phyloP scores from a whole-genome alignment of 2,888 invertebrate species.

The Drosophila niveifrons region DNA sequence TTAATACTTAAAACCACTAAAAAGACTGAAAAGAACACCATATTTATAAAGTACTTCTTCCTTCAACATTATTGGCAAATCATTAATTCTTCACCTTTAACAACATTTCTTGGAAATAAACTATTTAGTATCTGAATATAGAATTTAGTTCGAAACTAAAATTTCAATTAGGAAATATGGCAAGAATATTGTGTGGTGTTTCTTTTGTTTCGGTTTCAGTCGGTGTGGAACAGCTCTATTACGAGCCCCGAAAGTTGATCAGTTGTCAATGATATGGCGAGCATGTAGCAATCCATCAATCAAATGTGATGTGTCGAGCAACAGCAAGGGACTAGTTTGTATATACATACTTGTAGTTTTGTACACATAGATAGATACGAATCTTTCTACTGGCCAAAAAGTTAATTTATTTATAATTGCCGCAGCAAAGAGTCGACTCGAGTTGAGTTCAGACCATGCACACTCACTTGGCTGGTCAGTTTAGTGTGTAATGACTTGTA shows the following conservation, averaged over 20 bases:
- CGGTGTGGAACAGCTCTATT: constrained; percentile 49
- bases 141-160: constrained; percentile 1
- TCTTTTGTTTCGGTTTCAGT: background rate
- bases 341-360: constrained; percentile 17
- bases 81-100: background rate
- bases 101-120: background rate
- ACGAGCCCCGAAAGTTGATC: constrained; percentile 47
- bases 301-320: constrained; percentile 57
- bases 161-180: constrained; percentile 26
- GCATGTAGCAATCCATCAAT: constrained; percentile 71
- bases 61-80: background rate
- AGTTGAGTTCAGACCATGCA: constrained; percentile 9
- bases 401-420: constrained; percentile 81
- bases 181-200: constrained; percentile 1
- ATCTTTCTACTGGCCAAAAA: constrained; percentile 71
- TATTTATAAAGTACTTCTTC: too few relatives aligned
- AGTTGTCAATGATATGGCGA: constrained; percentile 72
- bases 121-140: background rate
- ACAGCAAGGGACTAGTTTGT: constrained; percentile 32
- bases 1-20: too few relatives aligned
- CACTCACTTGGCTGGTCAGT: constrained; percentile 35
- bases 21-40: too few relatives aligned
- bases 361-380: constrained; percentile 49
- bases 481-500: constrained; percentile 81
- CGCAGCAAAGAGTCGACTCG: constrained; percentile 24